Evolutionary conservation across 2,797 vertebrate genomes (phyloP), one percentile per base, ranked within the genome.

Genomic region (Acanthurus lineatus): DNA sequence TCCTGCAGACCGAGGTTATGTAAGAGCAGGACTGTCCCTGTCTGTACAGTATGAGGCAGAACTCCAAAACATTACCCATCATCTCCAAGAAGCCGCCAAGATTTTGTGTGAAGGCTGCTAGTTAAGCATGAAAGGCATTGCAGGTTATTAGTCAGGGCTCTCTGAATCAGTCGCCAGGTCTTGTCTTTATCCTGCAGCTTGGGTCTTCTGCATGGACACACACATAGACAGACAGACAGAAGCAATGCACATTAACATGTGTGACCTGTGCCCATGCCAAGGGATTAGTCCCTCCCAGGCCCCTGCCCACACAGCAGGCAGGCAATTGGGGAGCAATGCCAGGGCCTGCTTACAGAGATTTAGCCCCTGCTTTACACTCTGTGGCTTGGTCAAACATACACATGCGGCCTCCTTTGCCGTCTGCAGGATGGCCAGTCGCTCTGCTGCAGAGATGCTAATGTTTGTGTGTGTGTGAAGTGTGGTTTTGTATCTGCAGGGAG

Each of bases 321-420:
- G 88, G 87, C 91, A 89, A 88, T 83, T 69, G 80, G 89, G 85
- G 75, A 90, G 74, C 77, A 63, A 42, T 79, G 92, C 90, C 93
- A 94, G 87, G 77, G 85, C 82, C 89, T 89, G 89, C 93, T 95
- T 93, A 93, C 84, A 83, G 84, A 92, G 91, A 88, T 92, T 94
- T 94, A 94, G 85, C 84, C 72, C 42, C 82, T 86, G 89, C 87
- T 88, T 81, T 91, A 91, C 87, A 86, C 91, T 92, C 79, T 69
- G 75, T 59, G 74, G 81, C 80, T 79, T 12, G 40, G 82, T 88
- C 87, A 86, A 87, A 92, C 85, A 86, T 72, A 83, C 83, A 86
- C 83, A 88, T 82, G 76, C 49, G 64, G 75, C 78, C 82, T 88
- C 77, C 83, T 85, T 77, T 62, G 76, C 84, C 67, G 84, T 79